Evolutionary conservation across 2,888 invertebrate genomes (phyloP).

Genomic region (Hesperia comma): DNA sequence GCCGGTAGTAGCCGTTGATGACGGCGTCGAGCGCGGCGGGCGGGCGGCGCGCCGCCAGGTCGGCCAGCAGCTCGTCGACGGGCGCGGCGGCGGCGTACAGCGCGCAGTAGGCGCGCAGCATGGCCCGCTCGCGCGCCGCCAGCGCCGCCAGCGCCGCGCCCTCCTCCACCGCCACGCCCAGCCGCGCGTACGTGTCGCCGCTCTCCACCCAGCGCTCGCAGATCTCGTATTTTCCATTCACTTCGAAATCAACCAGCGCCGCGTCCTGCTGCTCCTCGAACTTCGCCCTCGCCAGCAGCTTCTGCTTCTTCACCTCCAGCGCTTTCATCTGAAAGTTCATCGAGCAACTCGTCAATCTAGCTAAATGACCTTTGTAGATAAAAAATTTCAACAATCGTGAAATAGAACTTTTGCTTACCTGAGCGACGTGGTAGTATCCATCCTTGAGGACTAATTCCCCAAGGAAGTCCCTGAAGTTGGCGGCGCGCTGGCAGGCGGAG

Average conservation of each 20-base stretch:
- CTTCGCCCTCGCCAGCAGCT: not conserved
- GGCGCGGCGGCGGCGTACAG: conserved; percentile 39
- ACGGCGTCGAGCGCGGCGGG: conserved; percentile 57
- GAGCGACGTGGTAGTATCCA: conserved; percentile 60
- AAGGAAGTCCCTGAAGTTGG: conserved; percentile 35
- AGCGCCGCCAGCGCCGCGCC: not conserved
- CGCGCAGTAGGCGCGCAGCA: conserved; percentile 51
- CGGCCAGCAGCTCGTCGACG: conserved; percentile 11
- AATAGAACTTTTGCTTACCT: no score
- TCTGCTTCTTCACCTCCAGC: not conserved
- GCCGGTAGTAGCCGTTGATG: conserved; percentile 57
- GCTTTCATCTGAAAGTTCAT: not conserved
- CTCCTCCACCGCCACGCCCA: conserved; percentile 8
- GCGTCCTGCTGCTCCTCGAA: conserved; percentile 4
- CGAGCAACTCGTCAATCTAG: not conserved
- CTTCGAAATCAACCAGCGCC: not conserved
- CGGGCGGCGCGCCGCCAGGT: conserved; percentile 6
- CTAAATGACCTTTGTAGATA: no score
- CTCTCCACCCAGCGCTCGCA: not conserved
- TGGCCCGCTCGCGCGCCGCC: conserved; percentile 23
- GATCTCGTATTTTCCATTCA: not conserved
- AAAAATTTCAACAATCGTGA: no score
- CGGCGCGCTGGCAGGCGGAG: conserved; percentile 15
- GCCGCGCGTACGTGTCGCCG: not conserved
- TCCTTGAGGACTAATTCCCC: conserved; percentile 52